These are phyloP conservation scores for Parasteatoda tepidariorum DNA, from an alignment of 1,140 invertebrate genomes.

Conservation along the genomic window DNA sequence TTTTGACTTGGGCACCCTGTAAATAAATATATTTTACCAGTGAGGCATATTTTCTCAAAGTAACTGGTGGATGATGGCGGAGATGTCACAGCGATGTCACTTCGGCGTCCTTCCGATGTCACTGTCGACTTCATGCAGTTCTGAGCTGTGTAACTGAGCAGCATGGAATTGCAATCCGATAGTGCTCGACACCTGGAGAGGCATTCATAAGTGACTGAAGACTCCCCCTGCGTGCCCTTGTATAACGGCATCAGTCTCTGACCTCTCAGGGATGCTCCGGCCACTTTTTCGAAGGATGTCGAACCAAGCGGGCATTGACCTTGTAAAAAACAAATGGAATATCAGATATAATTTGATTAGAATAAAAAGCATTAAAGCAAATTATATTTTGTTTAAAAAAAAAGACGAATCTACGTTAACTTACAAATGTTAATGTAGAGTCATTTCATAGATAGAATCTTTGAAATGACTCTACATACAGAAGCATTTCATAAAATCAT, in stretches of 20 bases:
- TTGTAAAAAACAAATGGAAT: not conserved
- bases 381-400: no score
- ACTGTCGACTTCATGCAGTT: constrained; percentile 49
- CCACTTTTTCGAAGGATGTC: constrained; percentile 64
- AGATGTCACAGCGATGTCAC: not conserved
- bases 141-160: constrained; percentile 63
- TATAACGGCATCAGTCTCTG: constrained; percentile 55
- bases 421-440: no score
- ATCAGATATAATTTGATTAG: no score
- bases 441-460: no score
- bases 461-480: no score
- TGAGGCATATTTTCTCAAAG: constrained; percentile 64
- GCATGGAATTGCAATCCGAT: constrained; percentile 61
- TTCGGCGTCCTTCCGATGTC: constrained; percentile 9
- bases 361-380: no score
- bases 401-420: no score
- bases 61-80: constrained; percentile 63
- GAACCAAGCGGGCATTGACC: constrained; percentile 63
- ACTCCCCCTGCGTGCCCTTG: constrained; percentile 25
- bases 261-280: constrained; percentile 60
- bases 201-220: constrained; percentile 63
- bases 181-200: constrained; percentile 60
- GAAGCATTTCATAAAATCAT: no score
- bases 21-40: no score
- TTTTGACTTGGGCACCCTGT: no score